A percentile compares a stretch with the other conserved stretches of the same genome.
Evolutionary conservation across 2,888 invertebrate genomes (phyloP).

Genomic region (Chymomyza procnemis): DNA sequence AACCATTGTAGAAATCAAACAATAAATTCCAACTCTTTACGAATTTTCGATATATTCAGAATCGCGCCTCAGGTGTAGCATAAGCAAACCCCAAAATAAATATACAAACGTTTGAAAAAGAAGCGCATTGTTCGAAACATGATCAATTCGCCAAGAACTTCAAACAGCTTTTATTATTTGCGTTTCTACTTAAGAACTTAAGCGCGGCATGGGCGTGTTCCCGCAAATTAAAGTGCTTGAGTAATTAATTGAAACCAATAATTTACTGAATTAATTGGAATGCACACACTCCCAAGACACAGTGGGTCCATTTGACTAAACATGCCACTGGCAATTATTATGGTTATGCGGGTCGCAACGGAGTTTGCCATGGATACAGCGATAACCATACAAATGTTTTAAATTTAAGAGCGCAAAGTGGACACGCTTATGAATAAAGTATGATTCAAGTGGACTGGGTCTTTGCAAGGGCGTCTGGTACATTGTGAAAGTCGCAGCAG

Average conservation of each 20-base stretch:
- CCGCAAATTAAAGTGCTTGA: constrained; percentile 17
- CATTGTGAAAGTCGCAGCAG: not conserved
- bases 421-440: constrained; percentile 28
- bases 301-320: not conserved
- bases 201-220: not conserved
- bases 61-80: too few species aligned
- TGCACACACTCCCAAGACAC: not conserved
- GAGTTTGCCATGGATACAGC: not conserved
- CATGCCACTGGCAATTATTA: not conserved
- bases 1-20: too few species aligned
- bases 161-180: not conserved
- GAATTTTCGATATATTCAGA: too few species aligned
- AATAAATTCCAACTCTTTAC: too few species aligned
- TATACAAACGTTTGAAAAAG: too few species aligned
- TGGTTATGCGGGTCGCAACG: not conserved
- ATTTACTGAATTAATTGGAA: constrained; percentile 12
- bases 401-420: constrained; percentile 12
- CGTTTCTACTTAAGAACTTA: not conserved
- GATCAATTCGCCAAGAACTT: too few species aligned
- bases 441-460: constrained; percentile 3
- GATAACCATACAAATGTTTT: not conserved
- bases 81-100: too few species aligned
- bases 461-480: not conserved
- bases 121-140: too few species aligned
- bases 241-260: constrained; percentile 19